Evolutionary conservation across 2,888 invertebrate genomes (phyloP).

Genomic region (Rhagonycha fulva): DNA sequence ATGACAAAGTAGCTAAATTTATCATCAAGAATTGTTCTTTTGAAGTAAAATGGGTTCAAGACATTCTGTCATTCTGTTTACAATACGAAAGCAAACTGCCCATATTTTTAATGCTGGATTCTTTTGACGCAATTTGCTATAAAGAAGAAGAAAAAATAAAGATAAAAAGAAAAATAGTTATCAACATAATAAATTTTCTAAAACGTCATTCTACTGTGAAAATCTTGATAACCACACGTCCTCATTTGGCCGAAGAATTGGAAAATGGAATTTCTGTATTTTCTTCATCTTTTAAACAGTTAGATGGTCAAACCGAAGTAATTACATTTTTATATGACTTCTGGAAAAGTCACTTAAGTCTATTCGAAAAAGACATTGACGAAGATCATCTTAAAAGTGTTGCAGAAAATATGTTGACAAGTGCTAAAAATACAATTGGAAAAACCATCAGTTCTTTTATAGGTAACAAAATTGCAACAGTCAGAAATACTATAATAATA

Average conservation of each 20-base stretch:
- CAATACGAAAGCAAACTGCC: slow-evolving; percentile 4
- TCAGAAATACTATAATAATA: background rate
- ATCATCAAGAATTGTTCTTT: background rate
- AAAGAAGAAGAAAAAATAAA: background rate
- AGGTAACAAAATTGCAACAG: slow-evolving; percentile 2
- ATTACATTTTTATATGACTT: slow-evolving; percentile 6
- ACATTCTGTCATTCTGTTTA: slow-evolving; percentile 13
- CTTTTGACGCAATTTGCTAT: slow-evolving; percentile 8
- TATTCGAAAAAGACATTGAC: background rate
- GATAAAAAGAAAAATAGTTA: background rate
- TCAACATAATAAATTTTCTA: slow-evolving; percentile 8
- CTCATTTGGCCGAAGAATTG: slow-evolving; percentile 2
- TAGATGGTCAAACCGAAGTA: background rate
- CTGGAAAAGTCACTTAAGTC: background rate
- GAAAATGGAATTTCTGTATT: slow-evolving; percentile 16
- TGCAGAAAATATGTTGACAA: background rate
- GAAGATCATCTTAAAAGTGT: background rate
- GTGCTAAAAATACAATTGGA: slow-evolving; percentile 10
- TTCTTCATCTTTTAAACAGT: slow-evolving; percentile 7
- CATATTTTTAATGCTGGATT: slow-evolving; percentile 16
- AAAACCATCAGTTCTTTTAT: slow-evolving; percentile 8
- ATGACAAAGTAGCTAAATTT: slow-evolving; percentile 6
- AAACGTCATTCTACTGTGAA: background rate
- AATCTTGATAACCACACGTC: slow-evolving; percentile 20
- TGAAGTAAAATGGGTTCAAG: background rate